Evolutionary conservation across 2,888 invertebrate genomes (phyloP).

Genomic region (Drosophila melanosoma): DNA sequence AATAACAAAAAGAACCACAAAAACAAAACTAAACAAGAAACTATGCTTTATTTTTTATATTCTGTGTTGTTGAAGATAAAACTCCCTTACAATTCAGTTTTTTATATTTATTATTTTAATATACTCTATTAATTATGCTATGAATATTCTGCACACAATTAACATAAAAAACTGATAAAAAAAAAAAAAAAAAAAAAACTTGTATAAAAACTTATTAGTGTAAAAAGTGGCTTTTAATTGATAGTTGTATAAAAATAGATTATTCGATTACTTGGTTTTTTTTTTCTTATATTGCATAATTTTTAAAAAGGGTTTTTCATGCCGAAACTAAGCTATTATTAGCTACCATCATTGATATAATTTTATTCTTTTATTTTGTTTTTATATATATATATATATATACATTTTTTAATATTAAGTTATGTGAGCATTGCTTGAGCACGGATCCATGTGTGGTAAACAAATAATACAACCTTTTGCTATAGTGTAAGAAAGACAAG

Average conservation of each 20-base stretch:
- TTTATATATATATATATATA: background rate
- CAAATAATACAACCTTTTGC: conserved; percentile 4
- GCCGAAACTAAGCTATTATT: background rate
- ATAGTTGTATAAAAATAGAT: background rate
- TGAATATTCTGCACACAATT: no score
- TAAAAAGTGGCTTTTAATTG: background rate
- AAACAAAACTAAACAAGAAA: conserved; percentile 9
- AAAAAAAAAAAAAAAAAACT: no score
- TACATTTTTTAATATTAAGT: background rate
- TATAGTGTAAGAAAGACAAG: conserved; percentile 20
- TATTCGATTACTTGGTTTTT: background rate
- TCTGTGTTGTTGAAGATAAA: background rate
- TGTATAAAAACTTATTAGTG: background rate
- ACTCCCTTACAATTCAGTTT: background rate
- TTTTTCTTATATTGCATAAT: background rate
- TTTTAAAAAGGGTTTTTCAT: background rate
- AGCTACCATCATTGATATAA: background rate
- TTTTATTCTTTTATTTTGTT: background rate
- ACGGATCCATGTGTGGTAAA: background rate
- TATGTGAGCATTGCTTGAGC: background rate
- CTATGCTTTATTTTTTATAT: background rate
- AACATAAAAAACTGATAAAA: no score
- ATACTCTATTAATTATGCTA: no score
- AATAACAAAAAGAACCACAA: conserved; percentile 6
- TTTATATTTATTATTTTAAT: no score